Evolutionary conservation across 2,113 vertebrate species (phyloP).

Genomic region (Poeciliopsis prolifica): DNA sequence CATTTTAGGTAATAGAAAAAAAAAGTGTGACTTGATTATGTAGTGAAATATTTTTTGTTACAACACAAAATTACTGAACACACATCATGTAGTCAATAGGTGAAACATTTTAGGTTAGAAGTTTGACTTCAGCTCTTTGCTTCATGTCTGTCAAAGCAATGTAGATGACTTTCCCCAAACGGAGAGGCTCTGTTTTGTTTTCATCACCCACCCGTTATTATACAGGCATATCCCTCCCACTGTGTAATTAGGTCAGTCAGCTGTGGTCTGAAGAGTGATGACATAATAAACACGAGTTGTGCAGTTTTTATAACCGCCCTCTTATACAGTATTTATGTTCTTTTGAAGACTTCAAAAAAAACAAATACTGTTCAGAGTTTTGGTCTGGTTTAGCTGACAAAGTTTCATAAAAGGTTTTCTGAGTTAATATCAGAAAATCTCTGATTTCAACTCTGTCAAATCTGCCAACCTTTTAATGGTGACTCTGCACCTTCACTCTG

Average conservation of each 20-base stretch:
- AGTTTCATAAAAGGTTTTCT: constrained; percentile 48
- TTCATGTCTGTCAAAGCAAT: too few species aligned
- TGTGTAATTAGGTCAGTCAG: constrained; percentile 27
- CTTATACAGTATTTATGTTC: constrained; percentile 15
- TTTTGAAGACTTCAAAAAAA: constrained; percentile 13
- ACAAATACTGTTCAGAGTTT: background rate
- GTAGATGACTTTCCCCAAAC: too few species aligned
- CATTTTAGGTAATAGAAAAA: background rate
- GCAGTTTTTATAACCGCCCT: constrained; percentile 11
- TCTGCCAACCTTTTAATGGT: constrained; percentile 40
- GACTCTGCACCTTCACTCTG: constrained; percentile 49
- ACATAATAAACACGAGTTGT: constrained; percentile 18
- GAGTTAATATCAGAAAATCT: constrained; percentile 26
- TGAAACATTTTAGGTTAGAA: too few species aligned
- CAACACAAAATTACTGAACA: too few species aligned
- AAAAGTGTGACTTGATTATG: too few species aligned
- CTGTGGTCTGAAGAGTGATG: constrained; percentile 22
- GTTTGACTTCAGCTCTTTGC: too few species aligned
- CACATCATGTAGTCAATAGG: too few species aligned
- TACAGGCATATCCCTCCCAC: constrained; percentile 27
- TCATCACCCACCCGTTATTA: too few species aligned
- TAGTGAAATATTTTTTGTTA: too few species aligned
- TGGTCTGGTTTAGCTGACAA: constrained; percentile 26
- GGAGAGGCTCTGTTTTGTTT: too few species aligned
- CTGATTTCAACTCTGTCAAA: constrained; percentile 57